Conservation (phyloP, 92 coral and sea anemone species). For the Desmophyllum pertusum region DNA sequence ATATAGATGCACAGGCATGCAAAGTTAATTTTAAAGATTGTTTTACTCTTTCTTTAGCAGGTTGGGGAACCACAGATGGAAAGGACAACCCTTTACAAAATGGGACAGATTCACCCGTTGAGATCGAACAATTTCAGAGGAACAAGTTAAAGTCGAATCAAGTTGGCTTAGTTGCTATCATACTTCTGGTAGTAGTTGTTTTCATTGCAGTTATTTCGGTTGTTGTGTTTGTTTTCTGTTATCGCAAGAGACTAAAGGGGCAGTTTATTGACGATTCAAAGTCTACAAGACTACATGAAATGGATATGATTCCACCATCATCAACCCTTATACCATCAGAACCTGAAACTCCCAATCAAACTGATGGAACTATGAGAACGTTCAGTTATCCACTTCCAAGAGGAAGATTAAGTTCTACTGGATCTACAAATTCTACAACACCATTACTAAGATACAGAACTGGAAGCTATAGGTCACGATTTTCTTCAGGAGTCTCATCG, state of each 20-base stretch:
- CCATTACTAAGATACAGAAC: conserved; percentile 83
- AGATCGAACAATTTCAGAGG: not conserved
- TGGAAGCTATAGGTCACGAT: conserved; percentile 91
- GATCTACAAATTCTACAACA: conserved; percentile 83
- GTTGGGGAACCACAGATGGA: too few relatives aligned
- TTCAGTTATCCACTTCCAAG: conserved; percentile 64
- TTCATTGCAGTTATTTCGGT: conserved; percentile 43
- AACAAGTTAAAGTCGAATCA: not conserved
- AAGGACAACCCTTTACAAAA: not conserved
- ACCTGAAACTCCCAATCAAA: conserved; percentile 72
- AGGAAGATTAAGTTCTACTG: conserved; percentile 77
- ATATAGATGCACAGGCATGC: not conserved
- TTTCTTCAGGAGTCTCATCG: conserved; percentile 86
- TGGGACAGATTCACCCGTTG: not conserved
- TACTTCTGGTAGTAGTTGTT: conserved; percentile 59
- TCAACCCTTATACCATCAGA: conserved; percentile 57
- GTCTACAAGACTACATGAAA: conserved; percentile 27
- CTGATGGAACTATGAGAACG: conserved; percentile 54
- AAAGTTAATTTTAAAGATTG: not conserved
- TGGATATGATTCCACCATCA: conserved; percentile 30
- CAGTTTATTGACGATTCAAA: conserved; percentile 19
- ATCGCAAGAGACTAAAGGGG: conserved; percentile 57
- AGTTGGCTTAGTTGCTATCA: conserved; percentile 21
- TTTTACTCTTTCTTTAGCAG: not conserved
- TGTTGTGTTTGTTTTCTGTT: conserved; percentile 56